Percentiles rank a stretch among this genome's conserved stretches.
Conservation (phyloP, 2,797 vertebrate species). For the Sphenodon punctatus region DNA sequence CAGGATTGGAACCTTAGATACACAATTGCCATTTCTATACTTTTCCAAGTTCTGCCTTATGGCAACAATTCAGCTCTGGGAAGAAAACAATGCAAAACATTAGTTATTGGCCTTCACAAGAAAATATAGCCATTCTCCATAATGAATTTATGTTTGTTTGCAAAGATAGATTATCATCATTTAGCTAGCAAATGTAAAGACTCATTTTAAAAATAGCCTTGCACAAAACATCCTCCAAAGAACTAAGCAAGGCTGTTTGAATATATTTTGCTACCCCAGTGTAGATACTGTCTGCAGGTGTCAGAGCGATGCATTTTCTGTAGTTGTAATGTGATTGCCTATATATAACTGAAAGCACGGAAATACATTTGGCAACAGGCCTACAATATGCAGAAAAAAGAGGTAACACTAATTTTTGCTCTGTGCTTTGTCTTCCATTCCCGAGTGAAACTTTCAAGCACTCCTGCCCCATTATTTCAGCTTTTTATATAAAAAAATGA, state of each 20-base stretch:
- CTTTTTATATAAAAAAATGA: background rate
- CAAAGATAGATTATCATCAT: slow-evolving; percentile 20
- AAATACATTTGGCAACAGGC: background rate
- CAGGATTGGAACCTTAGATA: slow-evolving; percentile 19
- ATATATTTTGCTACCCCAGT: background rate
- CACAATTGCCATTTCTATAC: background rate
- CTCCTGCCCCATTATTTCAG: background rate
- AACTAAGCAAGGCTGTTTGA: background rate
- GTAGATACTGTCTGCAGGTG: background rate
- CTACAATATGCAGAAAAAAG: rapidly evolving
- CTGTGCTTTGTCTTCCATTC: rapidly evolving
- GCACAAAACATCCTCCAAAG: slow-evolving; percentile 32
- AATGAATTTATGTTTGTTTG: slow-evolving; percentile 48
- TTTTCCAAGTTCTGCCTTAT: slow-evolving; percentile 20
- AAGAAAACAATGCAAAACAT: slow-evolving; percentile 25
- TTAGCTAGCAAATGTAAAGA: slow-evolving; percentile 16
- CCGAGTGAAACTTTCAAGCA: background rate
- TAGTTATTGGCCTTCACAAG: slow-evolving; percentile 45
- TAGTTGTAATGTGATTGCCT: background rate
- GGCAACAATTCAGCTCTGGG: slow-evolving; percentile 1
- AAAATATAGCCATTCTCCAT: slow-evolving; percentile 24
- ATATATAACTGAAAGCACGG: background rate
- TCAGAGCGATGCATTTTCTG: background rate
- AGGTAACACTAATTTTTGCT: rapidly evolving
- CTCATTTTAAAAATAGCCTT: slow-evolving; percentile 34